Evolutionary conservation across 2,888 invertebrate species (phyloP), one percentile per base, ranked within the genome.

Genomic region (Idaea aversata): DNA sequence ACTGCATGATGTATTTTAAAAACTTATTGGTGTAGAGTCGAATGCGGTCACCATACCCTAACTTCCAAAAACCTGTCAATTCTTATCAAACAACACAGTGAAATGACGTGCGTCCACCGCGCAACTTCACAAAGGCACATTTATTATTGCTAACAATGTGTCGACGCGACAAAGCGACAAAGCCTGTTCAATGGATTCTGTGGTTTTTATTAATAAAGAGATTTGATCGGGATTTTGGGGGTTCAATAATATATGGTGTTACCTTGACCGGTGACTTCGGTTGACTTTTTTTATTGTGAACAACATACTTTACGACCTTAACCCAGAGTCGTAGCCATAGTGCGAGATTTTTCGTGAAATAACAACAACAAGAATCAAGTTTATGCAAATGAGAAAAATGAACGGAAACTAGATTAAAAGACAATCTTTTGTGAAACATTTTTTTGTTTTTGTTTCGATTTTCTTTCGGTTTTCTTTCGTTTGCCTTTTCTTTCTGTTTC

Each of bases 31-130:
- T 59, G 6, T 16, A 15, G 15, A 15, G 58, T 59, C 10, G 7
- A 84, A 78, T 75, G 0, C 67, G 5, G 0, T 5, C 1, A 68
- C 78, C 67, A 1, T 69, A 83, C 75, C 65, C 13, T 1, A 61
- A 88, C 15, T 75, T 62, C 65, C 59, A 62, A 66, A 75, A 75
- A 77, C 69, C 68, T 77, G 78, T 82, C 85, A 81, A 84, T 82
- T 81, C 82, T 84, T 86, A 87, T 88, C 84, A 80, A 76, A 76
- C 85, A 82, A 78, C 82, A 78, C 77, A 78, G 79, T 82, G 76
- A 83, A 83, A 81, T 82, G 83, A 80, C 83, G 77, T 77, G 76
- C 72, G 74, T 75, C 79, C 74, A 79, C 80, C 81, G 75, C 73
- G 70, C 68, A 65, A 71, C 63, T 6, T 71, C 71, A 87, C 86